These are phyloP conservation scores for Oscheius myriophilus DNA, from an alignment of 2,888 invertebrate genomes.

Conservation along the genomic window DNA sequence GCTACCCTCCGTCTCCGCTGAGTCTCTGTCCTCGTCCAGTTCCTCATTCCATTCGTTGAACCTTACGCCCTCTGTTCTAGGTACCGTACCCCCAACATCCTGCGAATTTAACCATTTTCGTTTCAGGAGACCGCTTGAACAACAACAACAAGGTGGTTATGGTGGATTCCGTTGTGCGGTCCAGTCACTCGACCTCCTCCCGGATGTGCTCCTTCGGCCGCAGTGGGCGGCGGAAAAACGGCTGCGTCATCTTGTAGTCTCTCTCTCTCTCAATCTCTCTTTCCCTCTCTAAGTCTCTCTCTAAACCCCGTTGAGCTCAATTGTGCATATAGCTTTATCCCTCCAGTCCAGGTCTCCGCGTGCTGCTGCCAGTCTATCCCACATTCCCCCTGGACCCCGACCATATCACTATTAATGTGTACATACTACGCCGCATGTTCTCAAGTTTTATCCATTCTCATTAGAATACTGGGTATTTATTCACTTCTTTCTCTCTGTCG, in stretches of 20 bases:
- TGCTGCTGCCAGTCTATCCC: not conserved
- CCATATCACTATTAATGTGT: not conserved
- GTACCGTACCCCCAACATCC: not conserved
- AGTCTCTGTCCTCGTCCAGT: constrained; percentile 18
- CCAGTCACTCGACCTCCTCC: not conserved
- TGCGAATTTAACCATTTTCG: not conserved
- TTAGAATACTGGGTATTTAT: not conserved
- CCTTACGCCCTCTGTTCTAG: not conserved
- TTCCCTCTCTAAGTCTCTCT: not conserved
- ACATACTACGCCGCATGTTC: not conserved
- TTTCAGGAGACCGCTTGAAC: constrained; percentile 28
- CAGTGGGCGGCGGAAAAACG: not conserved
- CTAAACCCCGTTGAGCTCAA: not conserved
- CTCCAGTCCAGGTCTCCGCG: not conserved
- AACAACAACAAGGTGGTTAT: not conserved
- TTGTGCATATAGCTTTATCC: too few species aligned
- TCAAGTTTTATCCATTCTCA: not conserved
- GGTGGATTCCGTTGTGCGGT: too few species aligned
- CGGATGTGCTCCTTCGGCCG: constrained; percentile 2
- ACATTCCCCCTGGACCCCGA: not conserved
- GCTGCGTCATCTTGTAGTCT: constrained; percentile 22
- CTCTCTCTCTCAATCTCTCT: too few species aligned
- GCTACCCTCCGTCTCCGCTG: not conserved
- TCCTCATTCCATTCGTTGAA: constrained; percentile 19
- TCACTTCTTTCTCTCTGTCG: too few species aligned